Percentiles rank a stretch among this genome's conserved stretches.
phyloP scores from a whole-genome alignment of 1,140 invertebrate genomes.

The Drosophila pallidifrons region DNA sequence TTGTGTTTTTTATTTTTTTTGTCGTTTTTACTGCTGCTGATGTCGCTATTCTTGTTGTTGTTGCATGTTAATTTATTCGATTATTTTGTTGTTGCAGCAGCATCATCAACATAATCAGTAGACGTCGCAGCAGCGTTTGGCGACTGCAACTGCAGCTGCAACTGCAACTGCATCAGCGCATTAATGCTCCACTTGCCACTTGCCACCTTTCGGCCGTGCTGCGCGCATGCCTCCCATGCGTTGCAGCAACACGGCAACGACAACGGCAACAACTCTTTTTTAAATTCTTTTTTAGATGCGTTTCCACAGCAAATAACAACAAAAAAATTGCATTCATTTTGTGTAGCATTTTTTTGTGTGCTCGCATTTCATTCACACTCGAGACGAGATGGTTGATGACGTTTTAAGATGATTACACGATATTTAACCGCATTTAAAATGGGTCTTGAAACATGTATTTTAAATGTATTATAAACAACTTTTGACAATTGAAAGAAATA shows the following conservation, averaged over 20 bases:
- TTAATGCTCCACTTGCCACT: background rate
- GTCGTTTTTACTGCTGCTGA: too few relatives aligned
- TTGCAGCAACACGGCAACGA: slow-evolving; percentile 15
- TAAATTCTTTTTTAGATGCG: slow-evolving; percentile 68
- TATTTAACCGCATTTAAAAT: background rate
- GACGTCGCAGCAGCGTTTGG: slow-evolving; percentile 20
- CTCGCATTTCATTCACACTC: slow-evolving; percentile 46
- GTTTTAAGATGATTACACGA: background rate
- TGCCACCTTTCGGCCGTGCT: slow-evolving; percentile 18
- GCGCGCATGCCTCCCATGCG: slow-evolving; percentile 53
- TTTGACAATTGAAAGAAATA: too few relatives aligned
- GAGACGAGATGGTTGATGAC: background rate
- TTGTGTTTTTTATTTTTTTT: slow-evolving; percentile 23
- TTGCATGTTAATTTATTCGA: slow-evolving; percentile 69
- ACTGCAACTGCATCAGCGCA: slow-evolving; percentile 13
- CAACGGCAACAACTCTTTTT: slow-evolving; percentile 25
- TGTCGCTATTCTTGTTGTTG: background rate
- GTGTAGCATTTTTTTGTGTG: slow-evolving; percentile 37
- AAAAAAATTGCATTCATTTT: slow-evolving; percentile 42
- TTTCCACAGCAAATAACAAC: slow-evolving; percentile 33
- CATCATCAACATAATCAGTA: slow-evolving; percentile 73
- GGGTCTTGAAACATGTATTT: too few relatives aligned
- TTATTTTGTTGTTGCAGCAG: slow-evolving; percentile 73
- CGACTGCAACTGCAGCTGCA: slow-evolving; percentile 5
- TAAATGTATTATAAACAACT: too few relatives aligned